These are phyloP conservation scores for Tychaedon coryphoeus DNA, from an alignment of 2,113 vertebrate genomes.

Conservation along the genomic window DNA sequence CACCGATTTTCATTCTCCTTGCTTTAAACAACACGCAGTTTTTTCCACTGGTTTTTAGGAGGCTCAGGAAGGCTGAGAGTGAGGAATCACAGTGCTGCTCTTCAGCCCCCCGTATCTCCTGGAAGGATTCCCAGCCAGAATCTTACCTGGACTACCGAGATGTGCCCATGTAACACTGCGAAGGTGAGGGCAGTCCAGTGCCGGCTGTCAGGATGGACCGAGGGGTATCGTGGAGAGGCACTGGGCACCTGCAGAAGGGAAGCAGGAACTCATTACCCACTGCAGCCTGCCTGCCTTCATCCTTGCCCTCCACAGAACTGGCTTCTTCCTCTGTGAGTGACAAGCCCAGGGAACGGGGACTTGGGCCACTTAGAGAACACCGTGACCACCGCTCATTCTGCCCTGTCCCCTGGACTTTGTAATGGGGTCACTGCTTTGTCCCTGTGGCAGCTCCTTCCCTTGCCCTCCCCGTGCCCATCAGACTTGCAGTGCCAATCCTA, in stretches of 20 bases:
- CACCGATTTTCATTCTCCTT: background rate
- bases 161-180: slow-evolving; percentile 91
- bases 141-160: slow-evolving; percentile 94
- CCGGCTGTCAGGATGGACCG: slow-evolving; percentile 93
- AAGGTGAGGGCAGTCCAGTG: slow-evolving; percentile 94
- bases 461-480: background rate
- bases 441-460: background rate
- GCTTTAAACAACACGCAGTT: fast-evolving
- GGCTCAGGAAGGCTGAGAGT: background rate
- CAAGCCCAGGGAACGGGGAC: background rate
- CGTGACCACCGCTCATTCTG: background rate
- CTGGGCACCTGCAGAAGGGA: slow-evolving; percentile 82
- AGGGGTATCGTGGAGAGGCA: slow-evolving; percentile 84
- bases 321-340: background rate
- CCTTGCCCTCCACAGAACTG: background rate
- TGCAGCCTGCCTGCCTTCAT: background rate
- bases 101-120: background rate
- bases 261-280: background rate
- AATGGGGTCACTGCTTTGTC: background rate
- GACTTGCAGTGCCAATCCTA: background rate
- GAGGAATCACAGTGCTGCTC: background rate
- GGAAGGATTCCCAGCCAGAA: fast-evolving
- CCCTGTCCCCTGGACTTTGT: background rate
- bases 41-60: background rate
- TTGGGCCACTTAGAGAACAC: background rate